A percentile compares a stretch with the other conserved stretches of the same genome.
phyloP scores from a whole-genome alignment of 2,113 vertebrate genomes.

The Varanus salvator region DNA sequence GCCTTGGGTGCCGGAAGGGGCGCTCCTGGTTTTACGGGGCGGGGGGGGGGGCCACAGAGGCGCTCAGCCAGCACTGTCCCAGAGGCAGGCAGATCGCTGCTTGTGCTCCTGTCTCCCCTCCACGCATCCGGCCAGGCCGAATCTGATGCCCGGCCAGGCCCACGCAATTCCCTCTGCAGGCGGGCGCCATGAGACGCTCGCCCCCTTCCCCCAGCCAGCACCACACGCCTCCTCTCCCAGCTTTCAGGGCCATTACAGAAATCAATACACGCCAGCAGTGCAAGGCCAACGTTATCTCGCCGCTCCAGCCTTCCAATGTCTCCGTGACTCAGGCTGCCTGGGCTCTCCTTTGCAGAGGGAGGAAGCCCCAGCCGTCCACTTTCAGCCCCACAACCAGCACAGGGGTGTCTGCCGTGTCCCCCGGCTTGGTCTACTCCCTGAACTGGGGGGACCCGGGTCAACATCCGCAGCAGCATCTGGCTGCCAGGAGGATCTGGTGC shows the following conservation, averaged over 20 bases:
- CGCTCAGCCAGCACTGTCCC: constrained; percentile 19
- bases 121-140: constrained; percentile 63
- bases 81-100: constrained; percentile 49
- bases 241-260: constrained; percentile 46
- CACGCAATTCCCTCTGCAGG: constrained; percentile 58
- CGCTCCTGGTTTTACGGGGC: too few relatives aligned
- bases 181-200: constrained; percentile 58
- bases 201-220: constrained; percentile 34
- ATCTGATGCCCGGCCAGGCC: constrained; percentile 60
- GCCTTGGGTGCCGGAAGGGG: not conserved
- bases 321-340: not conserved
- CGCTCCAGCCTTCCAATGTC: constrained; percentile 11
- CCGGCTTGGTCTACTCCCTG: too few relatives aligned
- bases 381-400: too few relatives aligned
- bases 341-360: not conserved
- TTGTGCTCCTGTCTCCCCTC: constrained; percentile 67
- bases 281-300: constrained; percentile 27
- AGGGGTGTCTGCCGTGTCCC: not conserved
- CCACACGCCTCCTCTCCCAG: not conserved
- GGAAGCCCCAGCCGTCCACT: not conserved
- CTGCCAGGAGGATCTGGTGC: too few relatives aligned
- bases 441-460: too few relatives aligned
- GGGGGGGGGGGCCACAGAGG: not conserved
- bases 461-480: too few relatives aligned
- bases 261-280: constrained; percentile 39